Evolutionary conservation across 2,888 invertebrate species (phyloP), one percentile per base, ranked within the genome.

Genomic region (Petrolisthes manimaculis): DNA sequence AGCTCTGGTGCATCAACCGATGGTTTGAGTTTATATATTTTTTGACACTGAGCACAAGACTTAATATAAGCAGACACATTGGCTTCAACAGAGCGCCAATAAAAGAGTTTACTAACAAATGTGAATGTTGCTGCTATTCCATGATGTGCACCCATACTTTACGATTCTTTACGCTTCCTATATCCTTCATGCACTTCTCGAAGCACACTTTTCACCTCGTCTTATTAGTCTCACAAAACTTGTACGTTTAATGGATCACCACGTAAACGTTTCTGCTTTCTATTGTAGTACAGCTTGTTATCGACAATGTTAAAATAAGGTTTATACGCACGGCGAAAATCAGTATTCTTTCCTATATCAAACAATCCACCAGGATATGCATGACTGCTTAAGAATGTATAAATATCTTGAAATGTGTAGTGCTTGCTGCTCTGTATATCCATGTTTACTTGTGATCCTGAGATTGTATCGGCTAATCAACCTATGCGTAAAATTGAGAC

Each of bases 1-100:
- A 69, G 69, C 80, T 85, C 24, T 85, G 56, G 85, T 85, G 79
- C 85, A 53, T 79, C 79, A 69, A 24, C 79, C 79, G 69, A 85
- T 79, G 56, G 37, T 37, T 37, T 37, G 37, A 2, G 37, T 37
- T 37, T 37, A 37, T 78, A 61, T 84, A 75, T 61, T 83, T 77
- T 84, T 78, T 84, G 78, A 78, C 84, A 84, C 78, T 84, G 51
- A 67, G 78, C 78, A 84, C 84, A 84, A 78, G 78, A 79, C 37
- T 0, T 37, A 37, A 37, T 37, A 37, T n/a, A 80, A 85, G 80
- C 69, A 79, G 85, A 85, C 85, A 85, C 80, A 85, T 85, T 80
- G 69, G 79, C 79, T 85, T 79, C 79, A 79, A 85, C 69, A 78
- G 79, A 78, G 77, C 79, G 79, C 85, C 77, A 84, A 78, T 24